Conservation (phyloP, 2,113 vertebrate species). For the Crotophaga sulcirostris region DNA sequence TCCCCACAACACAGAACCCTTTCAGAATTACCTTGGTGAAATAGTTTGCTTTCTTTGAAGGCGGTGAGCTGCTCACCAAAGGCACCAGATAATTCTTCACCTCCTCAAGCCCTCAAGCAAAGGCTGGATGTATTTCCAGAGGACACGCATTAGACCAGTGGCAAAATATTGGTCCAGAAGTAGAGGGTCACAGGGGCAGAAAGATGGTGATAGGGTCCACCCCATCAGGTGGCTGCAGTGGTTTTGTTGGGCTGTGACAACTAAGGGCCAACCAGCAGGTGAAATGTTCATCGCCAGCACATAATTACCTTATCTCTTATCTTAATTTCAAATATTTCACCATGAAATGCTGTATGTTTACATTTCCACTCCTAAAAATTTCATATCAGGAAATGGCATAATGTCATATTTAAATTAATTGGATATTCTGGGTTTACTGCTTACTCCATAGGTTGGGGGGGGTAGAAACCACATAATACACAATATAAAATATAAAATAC, state of each 20-base stretch:
- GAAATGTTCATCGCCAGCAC: neutral
- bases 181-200: neutral
- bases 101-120: neutral
- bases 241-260: neutral
- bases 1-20: neutral
- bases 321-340: constrained; percentile 19
- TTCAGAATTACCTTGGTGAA: neutral
- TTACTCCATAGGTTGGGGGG: neutral
- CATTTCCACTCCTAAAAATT: neutral
- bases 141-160: neutral
- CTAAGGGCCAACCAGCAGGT: neutral
- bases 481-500: constrained; percentile 34
- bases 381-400: neutral
- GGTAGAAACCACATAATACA: neutral
- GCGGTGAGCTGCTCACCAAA: neutral
- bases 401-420: constrained; percentile 47
- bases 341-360: neutral
- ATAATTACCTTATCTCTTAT: neutral
- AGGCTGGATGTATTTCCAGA: neutral
- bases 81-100: neutral
- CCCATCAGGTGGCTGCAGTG: neutral
- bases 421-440: constrained; percentile 44
- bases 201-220: neutral
- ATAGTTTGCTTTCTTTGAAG: neutral
- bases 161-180: neutral